Evolutionary conservation across 2,113 vertebrate genomes (phyloP).

Genomic region (Thalassarche chlororhynchos): DNA sequence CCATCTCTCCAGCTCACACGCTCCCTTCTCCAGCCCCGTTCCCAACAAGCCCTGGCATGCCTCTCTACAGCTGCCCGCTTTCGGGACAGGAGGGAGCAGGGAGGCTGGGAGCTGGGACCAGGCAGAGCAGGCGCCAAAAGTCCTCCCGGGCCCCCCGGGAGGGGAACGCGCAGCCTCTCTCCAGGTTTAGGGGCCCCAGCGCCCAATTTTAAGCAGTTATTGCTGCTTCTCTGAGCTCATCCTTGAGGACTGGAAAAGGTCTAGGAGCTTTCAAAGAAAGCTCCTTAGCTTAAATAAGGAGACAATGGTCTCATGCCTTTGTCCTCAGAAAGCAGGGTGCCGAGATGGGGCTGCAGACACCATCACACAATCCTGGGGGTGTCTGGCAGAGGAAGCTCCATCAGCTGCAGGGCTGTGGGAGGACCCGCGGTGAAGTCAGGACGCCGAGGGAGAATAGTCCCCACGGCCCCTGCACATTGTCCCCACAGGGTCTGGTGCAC

Average conservation of each 20-base stretch:
- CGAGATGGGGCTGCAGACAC: not conserved
- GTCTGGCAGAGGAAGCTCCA: not conserved
- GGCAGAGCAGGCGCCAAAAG: not conserved
- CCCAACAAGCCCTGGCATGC: not conserved
- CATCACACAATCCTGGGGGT: not conserved
- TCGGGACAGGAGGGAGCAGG: not conserved
- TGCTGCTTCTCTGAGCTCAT: not conserved
- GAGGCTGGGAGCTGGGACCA: not conserved
- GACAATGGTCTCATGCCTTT: not conserved
- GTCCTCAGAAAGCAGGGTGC: not conserved
- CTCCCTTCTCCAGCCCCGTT: not conserved
- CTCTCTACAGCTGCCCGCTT: accelerated
- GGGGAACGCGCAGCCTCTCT: not conserved
- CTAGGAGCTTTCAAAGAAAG: not conserved
- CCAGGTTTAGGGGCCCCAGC: not conserved
- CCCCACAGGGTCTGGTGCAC: not conserved
- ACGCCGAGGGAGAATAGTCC: not conserved
- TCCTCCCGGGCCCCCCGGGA: not conserved
- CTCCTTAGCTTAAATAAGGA: not conserved
- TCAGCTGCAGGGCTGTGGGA: not conserved
- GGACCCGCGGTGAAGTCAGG: not conserved
- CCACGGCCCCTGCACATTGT: accelerated
- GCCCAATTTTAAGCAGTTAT: not conserved
- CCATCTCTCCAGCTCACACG: not conserved
- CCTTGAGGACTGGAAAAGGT: not conserved